phyloP scores from a whole-genome alignment of 2,113 vertebrate genomes.

The Natator depressus region DNA sequence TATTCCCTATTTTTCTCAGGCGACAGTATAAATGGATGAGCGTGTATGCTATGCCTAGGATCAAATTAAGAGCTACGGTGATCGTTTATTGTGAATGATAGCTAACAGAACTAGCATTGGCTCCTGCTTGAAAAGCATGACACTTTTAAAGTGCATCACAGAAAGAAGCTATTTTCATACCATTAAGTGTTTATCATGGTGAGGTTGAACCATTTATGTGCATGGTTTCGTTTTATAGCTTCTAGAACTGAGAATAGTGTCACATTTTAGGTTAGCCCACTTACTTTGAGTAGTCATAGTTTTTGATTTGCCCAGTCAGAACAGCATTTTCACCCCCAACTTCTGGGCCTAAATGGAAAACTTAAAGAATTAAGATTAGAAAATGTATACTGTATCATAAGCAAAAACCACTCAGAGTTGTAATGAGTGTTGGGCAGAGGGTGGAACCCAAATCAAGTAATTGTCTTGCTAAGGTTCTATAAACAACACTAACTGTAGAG shows the following conservation, averaged over 20 bases:
- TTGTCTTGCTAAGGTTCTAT: too few relatives aligned
- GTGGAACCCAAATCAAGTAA: background rate
- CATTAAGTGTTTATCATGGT: background rate
- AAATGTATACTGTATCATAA: background rate
- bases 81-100: background rate
- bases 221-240: background rate
- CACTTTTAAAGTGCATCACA: background rate
- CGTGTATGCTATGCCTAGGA: background rate
- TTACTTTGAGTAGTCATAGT: background rate
- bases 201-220: background rate
- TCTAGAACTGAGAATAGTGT: background rate
- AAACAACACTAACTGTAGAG: too few relatives aligned
- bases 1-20: background rate
- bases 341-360: background rate
- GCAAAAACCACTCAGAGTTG: background rate
- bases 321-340: too few relatives aligned
- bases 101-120: background rate
- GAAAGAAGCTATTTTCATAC: background rate
- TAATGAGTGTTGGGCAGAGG: background rate
- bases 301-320: background rate
- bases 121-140: background rate
- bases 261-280: background rate
- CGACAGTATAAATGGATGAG: background rate
- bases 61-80: background rate
- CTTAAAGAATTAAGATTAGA: background rate